Base-by-base conservation (phyloP, 37 sponge, comb jelly and placozoan species). In the Spongilla lacustris region DNA sequence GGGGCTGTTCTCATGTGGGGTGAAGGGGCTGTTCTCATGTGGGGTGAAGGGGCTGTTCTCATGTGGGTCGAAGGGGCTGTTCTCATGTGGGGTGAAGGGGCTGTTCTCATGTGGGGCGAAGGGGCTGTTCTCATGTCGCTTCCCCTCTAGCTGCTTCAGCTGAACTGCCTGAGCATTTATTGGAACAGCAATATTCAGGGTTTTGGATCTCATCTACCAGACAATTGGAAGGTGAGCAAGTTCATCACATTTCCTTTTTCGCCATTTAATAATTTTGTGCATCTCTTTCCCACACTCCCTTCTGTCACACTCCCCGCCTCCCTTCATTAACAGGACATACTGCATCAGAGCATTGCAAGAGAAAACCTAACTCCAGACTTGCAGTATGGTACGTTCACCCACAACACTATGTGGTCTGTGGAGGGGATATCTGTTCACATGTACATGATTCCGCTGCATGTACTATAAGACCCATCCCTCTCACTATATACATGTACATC, bases 111-210 rank as follows among this genome's bases (percentile, higher is more conserved):
- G 23, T n/a, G 32, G 46, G 24, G 5, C 77, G 24, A 35, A 76
- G 36, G 13, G 11, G 5, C 77, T n/a, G n/a, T n/a, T n/a, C n/a
- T 29, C 9, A 22, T 24, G 19, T 75, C 10, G 31, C 2, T 26
- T 74, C 75, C 32, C 6, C 28, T 35, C 13, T 48, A 91, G 92
- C 36, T 92, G 36, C 86, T 80, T 33, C 68, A 88, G 77, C 86
- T 92, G 77, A 78, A 77, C 69, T 81, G 77, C 68, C 71, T 92
- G 25, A 66, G 79, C 36, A 82, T 89, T 17, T 92, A 92, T 81
- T 92, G 86, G 93, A 85, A 92, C 71, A 50, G 67, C 23, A 33
- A 78, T 28, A 35, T 73, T 23, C 19, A 48, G 0, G 37, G 84
- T 36, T 5, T 79, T 19, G 80, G 87, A 2, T 24, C 80, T 29